Evolutionary conservation across 2,113 vertebrate species (phyloP), one percentile per base, ranked within the genome.

Genomic region (Gopherus evgoodei): DNA sequence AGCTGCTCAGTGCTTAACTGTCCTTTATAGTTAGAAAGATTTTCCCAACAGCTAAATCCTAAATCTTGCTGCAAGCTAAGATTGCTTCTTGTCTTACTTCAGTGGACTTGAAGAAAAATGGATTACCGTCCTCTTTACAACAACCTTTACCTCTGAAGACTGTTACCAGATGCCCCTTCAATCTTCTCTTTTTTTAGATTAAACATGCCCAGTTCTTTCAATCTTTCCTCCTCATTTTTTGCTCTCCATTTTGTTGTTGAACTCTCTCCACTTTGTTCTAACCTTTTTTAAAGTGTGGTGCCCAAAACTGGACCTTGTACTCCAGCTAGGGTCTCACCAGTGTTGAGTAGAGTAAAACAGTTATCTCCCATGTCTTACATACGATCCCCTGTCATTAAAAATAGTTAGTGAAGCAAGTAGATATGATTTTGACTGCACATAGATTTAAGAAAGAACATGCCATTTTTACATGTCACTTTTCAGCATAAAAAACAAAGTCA

Each of bases 361-460:
- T 62, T 62, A 62, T 13, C 29, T 62, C 29, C 59, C 59, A 62
- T 62, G 13, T 62, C 59, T 62, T 62, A 35, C 29, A 16, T 62
- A 62, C 7, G 6, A 12, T 6, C 29, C 11, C 5, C 29, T 14
- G 72, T 0, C 38, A 8, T 4, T 76, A 42, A 17, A 24, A 0
- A 25, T 2, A 92, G 8, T 50, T 81, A 86, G 11, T 24, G 24
- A 38, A 75, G n/a, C 42, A 75, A 42, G 19, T 75, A 22, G n/a
- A 22, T 42, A 16, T n/a, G 6, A 72, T 93, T 2, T 16, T 81
- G 53, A 17, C 22, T 79, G 27, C 57, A 87, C 50, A 13, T 19
- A 12, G 62, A 65, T n/a, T 35, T 35, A 35, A 31, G 31, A 65
- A 65, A 65, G 31, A 65, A 65, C 14, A 69, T 4, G 3, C 62